Conservation (phyloP, 2,888 invertebrate genomes). For the Patella caerulea region DNA sequence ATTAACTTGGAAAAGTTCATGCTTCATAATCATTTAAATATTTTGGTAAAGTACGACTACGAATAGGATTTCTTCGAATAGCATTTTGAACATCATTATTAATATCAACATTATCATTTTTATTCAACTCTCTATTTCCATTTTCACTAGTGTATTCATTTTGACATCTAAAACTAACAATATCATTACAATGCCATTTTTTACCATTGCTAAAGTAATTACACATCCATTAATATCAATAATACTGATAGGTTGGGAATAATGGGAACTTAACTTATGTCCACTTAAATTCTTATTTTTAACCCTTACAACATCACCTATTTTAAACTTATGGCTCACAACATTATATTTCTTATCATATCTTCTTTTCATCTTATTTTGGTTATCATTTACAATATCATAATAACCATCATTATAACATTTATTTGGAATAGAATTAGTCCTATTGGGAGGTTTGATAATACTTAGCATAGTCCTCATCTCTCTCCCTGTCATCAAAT, state of each 20-base stretch:
- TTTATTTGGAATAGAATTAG: background rate
- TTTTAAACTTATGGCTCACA: slow-evolving; percentile 1
- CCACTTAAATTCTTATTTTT: background rate
- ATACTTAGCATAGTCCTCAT: background rate
- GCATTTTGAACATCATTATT: background rate
- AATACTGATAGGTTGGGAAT: slow-evolving; percentile 11
- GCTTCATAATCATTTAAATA: background rate
- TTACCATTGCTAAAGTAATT: slow-evolving; percentile 6
- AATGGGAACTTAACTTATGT: too few relatives aligned
- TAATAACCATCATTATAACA: background rate
- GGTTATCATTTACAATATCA: background rate
- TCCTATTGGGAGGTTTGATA: background rate
- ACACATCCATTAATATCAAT: slow-evolving; percentile 4
- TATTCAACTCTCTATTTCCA: background rate
- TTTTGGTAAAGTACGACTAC: background rate
- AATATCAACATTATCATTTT: background rate
- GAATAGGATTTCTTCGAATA: background rate
- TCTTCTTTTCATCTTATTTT: background rate
- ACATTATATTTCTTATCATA: background rate
- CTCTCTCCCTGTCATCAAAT: slow-evolving; percentile 1
- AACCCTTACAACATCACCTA: slow-evolving; percentile 6
- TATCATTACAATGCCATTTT: slow-evolving; percentile 1
- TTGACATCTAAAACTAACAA: background rate
- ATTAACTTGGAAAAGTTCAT: too few relatives aligned
- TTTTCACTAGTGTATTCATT: background rate